Evolutionary conservation across 2,888 invertebrate genomes (phyloP), one percentile per base, ranked within the genome.

Genomic region (Athetis lepigone): DNA sequence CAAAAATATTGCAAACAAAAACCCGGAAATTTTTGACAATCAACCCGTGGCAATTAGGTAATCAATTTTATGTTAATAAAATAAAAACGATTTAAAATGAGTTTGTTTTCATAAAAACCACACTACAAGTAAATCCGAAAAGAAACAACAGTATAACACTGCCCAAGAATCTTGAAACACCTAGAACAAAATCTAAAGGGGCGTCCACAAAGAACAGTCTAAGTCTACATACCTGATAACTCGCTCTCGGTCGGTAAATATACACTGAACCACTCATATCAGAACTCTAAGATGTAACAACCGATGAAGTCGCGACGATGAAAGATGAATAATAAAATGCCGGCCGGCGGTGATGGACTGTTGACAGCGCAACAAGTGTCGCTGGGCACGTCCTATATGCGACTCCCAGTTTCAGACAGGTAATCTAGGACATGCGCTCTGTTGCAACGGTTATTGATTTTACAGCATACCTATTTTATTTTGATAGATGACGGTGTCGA

Each of bases 381-480:
- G 33, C 19, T 25, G 33, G 61, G n/a, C 42, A 33, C 51, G 19
- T 37, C 40, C 45, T 33, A 46, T 49, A 23, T 36, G 39, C 18
- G 64, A 57, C 27, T 43, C 49, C 39, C 45, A 23, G 18, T 19
- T 43, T 19, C 18, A 45, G 27, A 4, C 71, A 74, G 57, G 70
- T 61, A 54, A 54, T 57, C 40, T 61, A 74, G 61, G 45, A 60
- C 70, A 74, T 71, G 71, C 75, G 71, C 71, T 42, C 37, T 57
- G 16, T 42, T 74, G 71, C 71, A 74, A 60, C 40, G 37, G 50
- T 40, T 56, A 71, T 74, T 49, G 71, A 71, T 71, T 74, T 71
- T 40, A 36, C 4, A 46, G 42, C 37, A 36, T 55, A 42, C 23
- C 19, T 67, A 45, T 56, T 43, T 19, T 19, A 56, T 67, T 55